phyloP scores from a whole-genome alignment of 2,797 vertebrate species.

The Coendou prehensilis region DNA sequence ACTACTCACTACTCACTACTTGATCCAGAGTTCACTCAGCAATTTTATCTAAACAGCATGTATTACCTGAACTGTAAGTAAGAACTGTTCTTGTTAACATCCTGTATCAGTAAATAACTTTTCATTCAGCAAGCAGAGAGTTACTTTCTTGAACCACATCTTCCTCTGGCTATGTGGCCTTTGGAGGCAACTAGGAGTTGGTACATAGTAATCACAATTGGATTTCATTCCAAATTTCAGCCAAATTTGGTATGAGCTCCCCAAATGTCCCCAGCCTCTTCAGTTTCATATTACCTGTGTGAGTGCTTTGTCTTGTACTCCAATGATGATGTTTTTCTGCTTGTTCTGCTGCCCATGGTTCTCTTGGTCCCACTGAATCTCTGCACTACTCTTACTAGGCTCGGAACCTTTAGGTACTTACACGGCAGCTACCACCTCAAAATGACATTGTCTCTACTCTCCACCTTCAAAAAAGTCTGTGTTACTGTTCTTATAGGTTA shows the following conservation, averaged over 20 bases:
- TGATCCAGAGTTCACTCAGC: neutral
- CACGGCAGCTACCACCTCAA: neutral
- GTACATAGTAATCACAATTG: neutral
- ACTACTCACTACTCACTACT: no score
- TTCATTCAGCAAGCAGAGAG: neutral
- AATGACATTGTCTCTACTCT: neutral
- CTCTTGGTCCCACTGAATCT: neutral
- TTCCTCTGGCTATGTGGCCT: neutral
- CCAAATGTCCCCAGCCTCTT: neutral
- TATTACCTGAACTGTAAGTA: constrained; percentile 22
- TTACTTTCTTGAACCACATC: neutral
- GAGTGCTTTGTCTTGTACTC: neutral
- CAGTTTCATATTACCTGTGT: neutral
- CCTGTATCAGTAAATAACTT: neutral
- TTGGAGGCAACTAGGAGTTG: neutral
- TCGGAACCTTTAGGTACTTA: neutral
- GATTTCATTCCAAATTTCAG: constrained; percentile 32
- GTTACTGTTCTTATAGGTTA: neutral
- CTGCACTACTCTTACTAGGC: neutral
- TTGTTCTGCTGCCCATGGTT: neutral
- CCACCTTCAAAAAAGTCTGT: neutral
- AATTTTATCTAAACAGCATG: neutral
- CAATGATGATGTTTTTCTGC: neutral
- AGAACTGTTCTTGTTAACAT: constrained; percentile 41
- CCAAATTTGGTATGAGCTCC: neutral